Evolutionary conservation across 2,113 vertebrate genomes (phyloP).

Genomic region (Morone chrysops): DNA sequence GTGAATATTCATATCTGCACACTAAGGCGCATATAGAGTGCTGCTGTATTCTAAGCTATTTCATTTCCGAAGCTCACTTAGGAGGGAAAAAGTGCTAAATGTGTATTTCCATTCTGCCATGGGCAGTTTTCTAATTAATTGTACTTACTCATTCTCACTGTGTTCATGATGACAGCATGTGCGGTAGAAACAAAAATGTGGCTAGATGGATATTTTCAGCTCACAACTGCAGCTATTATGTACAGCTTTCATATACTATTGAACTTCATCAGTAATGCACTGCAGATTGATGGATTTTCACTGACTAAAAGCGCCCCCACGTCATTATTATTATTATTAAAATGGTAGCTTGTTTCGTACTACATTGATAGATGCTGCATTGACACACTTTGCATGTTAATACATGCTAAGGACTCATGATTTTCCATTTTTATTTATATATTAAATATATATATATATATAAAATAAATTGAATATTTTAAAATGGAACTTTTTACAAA

Average conservation of each 20-base stretch:
- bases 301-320: not conserved
- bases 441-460: too few relatives aligned
- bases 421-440: not conserved
- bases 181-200: slow-evolving; percentile 17
- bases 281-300: not conserved
- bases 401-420: not conserved
- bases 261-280: not conserved
- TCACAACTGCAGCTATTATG: slow-evolving; percentile 7
- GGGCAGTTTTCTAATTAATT: slow-evolving; percentile 60
- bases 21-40: slow-evolving; percentile 2
- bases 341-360: not conserved
- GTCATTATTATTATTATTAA: not conserved
- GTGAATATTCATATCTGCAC: slow-evolving; percentile 49
- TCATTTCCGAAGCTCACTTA: slow-evolving; percentile 50
- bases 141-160: slow-evolving; percentile 44
- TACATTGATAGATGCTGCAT: not conserved
- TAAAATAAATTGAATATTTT: too few relatives aligned
- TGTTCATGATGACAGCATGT: slow-evolving; percentile 53
- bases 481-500: too few relatives aligned
- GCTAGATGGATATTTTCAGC: slow-evolving; percentile 12
- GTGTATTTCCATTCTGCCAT: slow-evolving; percentile 56
- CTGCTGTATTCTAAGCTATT: slow-evolving; percentile 30
- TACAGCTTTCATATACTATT: slow-evolving; percentile 2
- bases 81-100: slow-evolving; percentile 48
- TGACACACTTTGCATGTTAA: not conserved